Evolutionary conservation across 1,140 invertebrate species (phyloP).

Genomic region (Aporrectodea caliginosa): DNA sequence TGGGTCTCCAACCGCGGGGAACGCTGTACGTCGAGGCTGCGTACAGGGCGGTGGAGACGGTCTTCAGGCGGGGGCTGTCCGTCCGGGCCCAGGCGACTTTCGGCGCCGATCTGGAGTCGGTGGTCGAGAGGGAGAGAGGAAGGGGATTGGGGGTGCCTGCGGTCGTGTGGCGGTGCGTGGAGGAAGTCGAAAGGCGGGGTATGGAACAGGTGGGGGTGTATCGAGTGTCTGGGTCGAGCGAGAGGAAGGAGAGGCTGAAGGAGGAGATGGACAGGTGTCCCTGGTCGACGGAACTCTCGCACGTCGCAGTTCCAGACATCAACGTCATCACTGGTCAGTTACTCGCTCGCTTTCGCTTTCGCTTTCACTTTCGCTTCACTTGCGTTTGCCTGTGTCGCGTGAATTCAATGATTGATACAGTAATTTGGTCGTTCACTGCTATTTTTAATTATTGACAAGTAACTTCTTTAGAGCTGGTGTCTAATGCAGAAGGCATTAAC

Average conservation of each 20-base stretch:
- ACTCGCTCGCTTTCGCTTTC: too few species aligned
- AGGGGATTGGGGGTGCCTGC: slow-evolving; percentile 67
- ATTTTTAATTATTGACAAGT: too few species aligned
- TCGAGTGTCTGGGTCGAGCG: slow-evolving; percentile 90
- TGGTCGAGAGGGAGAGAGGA: slow-evolving; percentile 72
- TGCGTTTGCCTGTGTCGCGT: too few species aligned
- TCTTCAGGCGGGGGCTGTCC: neutral
- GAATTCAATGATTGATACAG: too few species aligned
- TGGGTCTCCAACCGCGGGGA: neutral
- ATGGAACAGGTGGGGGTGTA: slow-evolving; percentile 92
- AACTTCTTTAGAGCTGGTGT: too few species aligned
- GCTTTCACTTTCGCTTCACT: too few species aligned
- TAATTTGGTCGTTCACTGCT: too few species aligned
- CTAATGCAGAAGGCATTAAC: too few species aligned
- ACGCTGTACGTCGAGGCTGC: slow-evolving; percentile 31
- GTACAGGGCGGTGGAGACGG: slow-evolving; percentile 29
- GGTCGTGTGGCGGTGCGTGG: slow-evolving; percentile 85
- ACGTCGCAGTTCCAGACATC: slow-evolving; percentile 90
- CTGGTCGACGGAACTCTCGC: slow-evolving; percentile 82
- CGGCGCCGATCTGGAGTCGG: slow-evolving; percentile 82
- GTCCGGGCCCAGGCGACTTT: neutral
- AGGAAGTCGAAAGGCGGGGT: slow-evolving; percentile 91
- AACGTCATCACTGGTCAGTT: slow-evolving; percentile 55
- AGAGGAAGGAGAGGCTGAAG: slow-evolving; percentile 87
- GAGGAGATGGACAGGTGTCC: slow-evolving; percentile 91